These are phyloP conservation scores for Sarotherodon lohbergeri DNA, from an alignment of 2,113 vertebrate genomes.

Conservation along the genomic window DNA sequence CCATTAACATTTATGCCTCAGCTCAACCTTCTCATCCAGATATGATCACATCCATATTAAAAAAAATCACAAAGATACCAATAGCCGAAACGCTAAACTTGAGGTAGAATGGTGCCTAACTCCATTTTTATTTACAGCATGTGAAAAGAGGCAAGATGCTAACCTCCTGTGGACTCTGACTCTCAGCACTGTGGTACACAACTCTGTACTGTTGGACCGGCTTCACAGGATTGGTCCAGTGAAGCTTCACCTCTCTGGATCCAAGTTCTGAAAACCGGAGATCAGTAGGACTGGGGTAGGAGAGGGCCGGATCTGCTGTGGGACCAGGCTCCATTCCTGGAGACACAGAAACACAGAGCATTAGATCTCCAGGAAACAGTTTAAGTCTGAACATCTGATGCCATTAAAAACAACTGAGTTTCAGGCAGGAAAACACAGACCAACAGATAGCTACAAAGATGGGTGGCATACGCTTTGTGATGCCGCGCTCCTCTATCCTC, in stretches of 20 bases:
- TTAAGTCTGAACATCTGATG: not conserved
- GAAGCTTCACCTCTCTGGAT: slow-evolving; percentile 79
- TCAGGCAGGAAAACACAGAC: not conserved
- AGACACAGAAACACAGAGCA: not conserved
- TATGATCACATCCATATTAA: not conserved
- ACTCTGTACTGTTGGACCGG: slow-evolving; percentile 79
- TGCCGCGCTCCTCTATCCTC: slow-evolving; percentile 78
- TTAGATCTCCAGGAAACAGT: not conserved
- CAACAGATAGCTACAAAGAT: not conserved
- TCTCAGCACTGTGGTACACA: slow-evolving; percentile 81
- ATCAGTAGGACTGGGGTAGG: slow-evolving; percentile 75
- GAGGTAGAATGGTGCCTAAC: not conserved
- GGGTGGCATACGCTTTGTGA: slow-evolving; percentile 49
- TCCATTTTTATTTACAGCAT: not conserved
- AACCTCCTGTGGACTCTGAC: slow-evolving; percentile 83
- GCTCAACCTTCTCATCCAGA: not conserved
- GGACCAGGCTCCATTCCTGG: slow-evolving; percentile 62
- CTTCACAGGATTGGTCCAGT: slow-evolving; percentile 76
- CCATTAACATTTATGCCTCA: not conserved
- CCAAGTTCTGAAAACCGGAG: slow-evolving; percentile 81
- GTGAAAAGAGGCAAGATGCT: not conserved
- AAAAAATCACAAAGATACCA: not conserved
- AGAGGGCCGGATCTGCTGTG: slow-evolving; percentile 50
- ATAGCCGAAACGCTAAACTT: not conserved
- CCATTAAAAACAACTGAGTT: not conserved